Evolutionary conservation across 2,797 vertebrate species (phyloP).

Genomic region (Chromis chromis): DNA sequence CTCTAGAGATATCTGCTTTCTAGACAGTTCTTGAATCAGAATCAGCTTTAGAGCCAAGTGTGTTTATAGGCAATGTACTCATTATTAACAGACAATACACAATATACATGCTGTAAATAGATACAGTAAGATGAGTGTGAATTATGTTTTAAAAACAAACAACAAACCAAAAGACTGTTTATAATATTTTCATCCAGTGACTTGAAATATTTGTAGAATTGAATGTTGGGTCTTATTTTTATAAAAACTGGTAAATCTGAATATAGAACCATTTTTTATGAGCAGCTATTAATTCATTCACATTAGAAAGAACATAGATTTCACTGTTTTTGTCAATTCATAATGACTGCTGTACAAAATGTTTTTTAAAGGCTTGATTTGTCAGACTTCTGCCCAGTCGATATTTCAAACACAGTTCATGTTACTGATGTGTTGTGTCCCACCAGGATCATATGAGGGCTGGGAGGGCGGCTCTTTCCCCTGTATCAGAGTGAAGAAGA

Average conservation of each 20-base stretch:
- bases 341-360: neutral
- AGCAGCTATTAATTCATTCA: neutral
- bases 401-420: neutral
- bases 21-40: too few relatives aligned
- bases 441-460: slow-evolving; percentile 88
- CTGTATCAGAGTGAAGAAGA: slow-evolving; percentile 90
- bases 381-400: too few relatives aligned
- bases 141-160: neutral
- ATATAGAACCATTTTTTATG: too few relatives aligned
- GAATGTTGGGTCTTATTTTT: neutral
- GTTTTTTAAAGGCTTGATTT: neutral
- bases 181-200: neutral
- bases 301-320: neutral
- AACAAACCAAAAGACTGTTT: too few relatives aligned
- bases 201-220: neutral
- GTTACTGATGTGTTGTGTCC: slow-evolving; percentile 16
- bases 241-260: neutral
- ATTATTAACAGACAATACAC: too few relatives aligned
- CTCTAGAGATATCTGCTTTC: neutral
- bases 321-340: neutral
- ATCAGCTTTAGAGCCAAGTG: too few relatives aligned
- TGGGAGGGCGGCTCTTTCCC: slow-evolving; percentile 88
- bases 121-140: too few relatives aligned
- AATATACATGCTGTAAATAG: too few relatives aligned
- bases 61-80: too few relatives aligned